Evolutionary conservation across 2,888 invertebrate genomes (phyloP).

Genomic region (Dione juno): DNA sequence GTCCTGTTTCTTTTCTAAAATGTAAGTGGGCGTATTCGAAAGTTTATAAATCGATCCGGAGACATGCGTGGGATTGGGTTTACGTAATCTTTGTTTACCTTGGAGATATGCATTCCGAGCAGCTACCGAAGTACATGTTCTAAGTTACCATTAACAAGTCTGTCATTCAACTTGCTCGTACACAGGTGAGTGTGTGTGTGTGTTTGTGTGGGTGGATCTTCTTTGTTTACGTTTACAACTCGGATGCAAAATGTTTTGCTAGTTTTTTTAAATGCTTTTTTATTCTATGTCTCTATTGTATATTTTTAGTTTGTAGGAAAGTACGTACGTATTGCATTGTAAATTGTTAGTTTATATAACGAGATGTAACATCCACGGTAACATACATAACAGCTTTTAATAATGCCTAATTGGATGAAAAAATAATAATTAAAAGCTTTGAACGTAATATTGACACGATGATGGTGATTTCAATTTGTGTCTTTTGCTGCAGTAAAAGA

Average conservation of each 20-base stretch:
- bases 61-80: slow-evolving; percentile 82
- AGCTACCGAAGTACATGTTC: slow-evolving; percentile 57
- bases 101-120: slow-evolving; percentile 78
- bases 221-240: slow-evolving; percentile 37
- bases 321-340: background rate
- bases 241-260: slow-evolving; percentile 12
- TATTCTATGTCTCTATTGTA: background rate
- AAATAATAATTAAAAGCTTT: background rate
- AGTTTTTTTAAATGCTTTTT: slow-evolving; percentile 10
- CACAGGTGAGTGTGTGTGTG: slow-evolving; percentile 48
- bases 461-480: background rate
- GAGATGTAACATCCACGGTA: background rate
- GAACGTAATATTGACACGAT: background rate
- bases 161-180: slow-evolving; percentile 46
- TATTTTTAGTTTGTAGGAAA: background rate
- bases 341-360: background rate
- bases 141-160: slow-evolving; percentile 47
- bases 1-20: slow-evolving; percentile 65
- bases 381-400: no score
- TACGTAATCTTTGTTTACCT: slow-evolving; percentile 84
- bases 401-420: no score
- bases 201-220: slow-evolving; percentile 11
- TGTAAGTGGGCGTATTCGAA: slow-evolving; percentile 82
- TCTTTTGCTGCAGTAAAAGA: background rate
- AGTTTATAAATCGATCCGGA: slow-evolving; percentile 83